Evolutionary conservation across 1,140 invertebrate species (phyloP), one percentile per base, ranked within the genome.

Genomic region (Drosophila subobscura): DNA sequence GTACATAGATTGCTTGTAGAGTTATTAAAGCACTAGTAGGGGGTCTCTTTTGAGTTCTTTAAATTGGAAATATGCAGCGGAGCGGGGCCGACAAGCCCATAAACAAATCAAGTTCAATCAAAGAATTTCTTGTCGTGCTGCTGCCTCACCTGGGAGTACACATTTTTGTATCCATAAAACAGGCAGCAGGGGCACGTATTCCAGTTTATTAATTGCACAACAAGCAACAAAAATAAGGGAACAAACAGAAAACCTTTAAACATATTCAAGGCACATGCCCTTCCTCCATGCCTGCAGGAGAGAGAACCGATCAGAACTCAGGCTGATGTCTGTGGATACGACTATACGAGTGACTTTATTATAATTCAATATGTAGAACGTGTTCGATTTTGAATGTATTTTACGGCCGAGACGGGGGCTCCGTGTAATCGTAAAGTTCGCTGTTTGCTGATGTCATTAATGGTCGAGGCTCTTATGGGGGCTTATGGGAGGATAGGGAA

Each of bases 311-410:
- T 25, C 37, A 53, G 52, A 45, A 45, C 40, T 50, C 40, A 12
- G 16, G 2, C 41, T 54, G 25, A 68, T 70, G 64, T 49, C 61
- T 41, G 29, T 10, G 47, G 60, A 68, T 55, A n/a, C n/a, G n/a
- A n/a, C 65, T 54, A 66, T 68, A 54, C 3, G 29, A 10, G 50
- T 56, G 64, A 68, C 66, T 68, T 70, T 68, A 52, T 66, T 70
- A 70, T 49, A 63, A 72, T 72, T 72, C 70, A 72, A 63, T 72
- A 72, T 72, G 70, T 72, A 73, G 57, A 72, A 72, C 70, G 70
- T 63, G 70, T 72, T 74, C 59, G 71, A 74, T 74, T 74, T 57
- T 72, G 33, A 74, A 64, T 74, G 51, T 55, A 57, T 56, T 70
- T 68, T 70, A 68, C 50, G 33, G 23, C 40, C 33, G 65, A 27